Conservation (phyloP, 2,113 vertebrate species). For the Ia io region DNA sequence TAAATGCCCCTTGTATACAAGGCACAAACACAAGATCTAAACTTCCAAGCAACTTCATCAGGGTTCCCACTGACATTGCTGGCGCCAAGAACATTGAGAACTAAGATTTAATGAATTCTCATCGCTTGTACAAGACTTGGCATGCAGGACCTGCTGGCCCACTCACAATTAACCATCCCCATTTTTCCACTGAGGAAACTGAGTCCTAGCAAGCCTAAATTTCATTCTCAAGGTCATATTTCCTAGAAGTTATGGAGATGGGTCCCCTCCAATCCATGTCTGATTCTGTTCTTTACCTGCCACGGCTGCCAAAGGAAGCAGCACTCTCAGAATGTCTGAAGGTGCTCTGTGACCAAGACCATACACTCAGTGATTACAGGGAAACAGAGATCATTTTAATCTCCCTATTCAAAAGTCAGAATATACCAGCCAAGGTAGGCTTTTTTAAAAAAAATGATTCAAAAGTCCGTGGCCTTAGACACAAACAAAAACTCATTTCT, state of each 20-base stretch:
- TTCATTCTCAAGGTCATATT: not conserved
- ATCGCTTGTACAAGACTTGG: rapidly evolving
- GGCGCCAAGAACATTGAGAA: rapidly evolving
- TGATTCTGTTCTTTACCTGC: not conserved
- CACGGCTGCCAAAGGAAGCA: rapidly evolving
- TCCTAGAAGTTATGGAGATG: rapidly evolving
- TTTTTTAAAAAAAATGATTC: not conserved
- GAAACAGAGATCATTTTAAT: not conserved
- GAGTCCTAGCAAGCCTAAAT: not conserved
- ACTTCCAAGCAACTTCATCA: too few species aligned
- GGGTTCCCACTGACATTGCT: rapidly evolving
- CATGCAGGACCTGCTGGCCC: rapidly evolving
- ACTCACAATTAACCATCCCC: not conserved
- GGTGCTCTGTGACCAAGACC: rapidly evolving
- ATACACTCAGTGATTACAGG: rapidly evolving
- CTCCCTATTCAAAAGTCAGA: not conserved
- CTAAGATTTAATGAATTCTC: rapidly evolving
- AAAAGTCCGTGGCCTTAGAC: not conserved
- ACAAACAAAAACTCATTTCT: not conserved
- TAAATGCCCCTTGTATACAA: not conserved
- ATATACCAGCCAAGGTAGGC: not conserved
- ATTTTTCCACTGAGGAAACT: not conserved
- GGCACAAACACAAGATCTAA: not conserved
- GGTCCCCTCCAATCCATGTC: rapidly evolving
- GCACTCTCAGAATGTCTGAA: not conserved